A percentile compares a stretch with the other conserved stretches of the same genome.
These are phyloP conservation scores for Raja brachyura DNA, from an alignment of 2,113 vertebrate genomes.

Conservation along the genomic window DNA sequence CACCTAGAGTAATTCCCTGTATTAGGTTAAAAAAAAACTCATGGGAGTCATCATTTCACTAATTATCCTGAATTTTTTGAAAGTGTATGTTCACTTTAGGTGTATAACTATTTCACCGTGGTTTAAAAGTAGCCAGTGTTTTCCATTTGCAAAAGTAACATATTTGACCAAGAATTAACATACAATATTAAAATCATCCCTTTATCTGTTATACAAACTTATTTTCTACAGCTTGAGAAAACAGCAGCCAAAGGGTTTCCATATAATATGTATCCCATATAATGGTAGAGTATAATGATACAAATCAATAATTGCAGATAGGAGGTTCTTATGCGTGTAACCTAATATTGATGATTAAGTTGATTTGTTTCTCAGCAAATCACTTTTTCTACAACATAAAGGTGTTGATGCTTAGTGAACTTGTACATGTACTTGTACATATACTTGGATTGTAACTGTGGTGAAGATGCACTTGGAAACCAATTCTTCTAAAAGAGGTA, in stretches of 20 bases:
- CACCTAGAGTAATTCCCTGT: not conserved
- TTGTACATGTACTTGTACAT: not conserved
- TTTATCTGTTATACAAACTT: not conserved
- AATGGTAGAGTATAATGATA: not conserved
- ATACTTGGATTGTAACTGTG: not conserved
- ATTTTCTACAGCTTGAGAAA: not conserved
- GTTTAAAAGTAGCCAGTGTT: not conserved
- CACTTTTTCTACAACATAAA: not conserved
- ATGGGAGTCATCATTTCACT: not conserved
- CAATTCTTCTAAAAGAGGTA: not conserved
- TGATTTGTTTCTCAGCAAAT: not conserved
- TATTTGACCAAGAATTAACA: not conserved
- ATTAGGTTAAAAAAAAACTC: not conserved
- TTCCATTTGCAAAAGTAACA: not conserved
- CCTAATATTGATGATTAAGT: not conserved
- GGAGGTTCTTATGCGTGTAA: not conserved
- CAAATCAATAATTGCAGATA: not conserved
- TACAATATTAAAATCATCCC: not conserved
- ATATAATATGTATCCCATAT: not conserved
- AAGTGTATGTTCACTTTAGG: not conserved
- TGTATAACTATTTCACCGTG: not conserved
- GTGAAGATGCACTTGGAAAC: not conserved
- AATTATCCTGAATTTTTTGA: not conserved
- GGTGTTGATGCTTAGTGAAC: not conserved
- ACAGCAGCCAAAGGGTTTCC: not conserved